A percentile compares a stretch with the other conserved stretches of the same genome.
Evolutionary conservation across 2,113 vertebrate genomes (phyloP).

Genomic region (Prunella himalayana): DNA sequence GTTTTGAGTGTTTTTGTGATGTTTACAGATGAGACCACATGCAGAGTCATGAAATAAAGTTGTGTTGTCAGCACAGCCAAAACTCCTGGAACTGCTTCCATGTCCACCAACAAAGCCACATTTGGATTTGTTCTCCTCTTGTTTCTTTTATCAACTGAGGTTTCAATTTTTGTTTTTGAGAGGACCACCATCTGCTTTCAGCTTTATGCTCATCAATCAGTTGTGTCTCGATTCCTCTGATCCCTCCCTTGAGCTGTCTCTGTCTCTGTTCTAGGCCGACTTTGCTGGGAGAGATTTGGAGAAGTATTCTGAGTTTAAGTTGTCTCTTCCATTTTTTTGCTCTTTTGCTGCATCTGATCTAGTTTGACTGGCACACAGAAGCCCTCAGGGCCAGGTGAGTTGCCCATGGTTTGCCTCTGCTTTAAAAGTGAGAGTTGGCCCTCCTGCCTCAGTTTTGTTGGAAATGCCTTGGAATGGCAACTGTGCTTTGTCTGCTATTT

Average conservation of each 20-base stretch:
- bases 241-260: neutral
- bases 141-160: neutral
- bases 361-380: constrained; percentile 29
- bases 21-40: accelerated
- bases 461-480: neutral
- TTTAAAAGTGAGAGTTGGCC: neutral
- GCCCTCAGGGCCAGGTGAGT: neutral
- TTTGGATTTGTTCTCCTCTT: neutral
- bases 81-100: neutral
- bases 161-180: neutral
- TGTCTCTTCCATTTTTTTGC: constrained; percentile 18
- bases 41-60: neutral
- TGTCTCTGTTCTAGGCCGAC: neutral
- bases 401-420: neutral
- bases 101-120: neutral
- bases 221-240: neutral
- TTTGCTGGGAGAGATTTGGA: neutral
- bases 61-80: neutral
- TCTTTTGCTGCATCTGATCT: constrained; percentile 6
- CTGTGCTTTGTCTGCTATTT: neutral
- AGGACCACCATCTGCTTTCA: neutral
- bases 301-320: neutral
- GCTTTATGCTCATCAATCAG: neutral
- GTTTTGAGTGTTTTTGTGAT: neutral
- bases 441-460: neutral